phyloP scores from a whole-genome alignment of 2,797 vertebrate genomes.

The Esox masquinongy region DNA sequence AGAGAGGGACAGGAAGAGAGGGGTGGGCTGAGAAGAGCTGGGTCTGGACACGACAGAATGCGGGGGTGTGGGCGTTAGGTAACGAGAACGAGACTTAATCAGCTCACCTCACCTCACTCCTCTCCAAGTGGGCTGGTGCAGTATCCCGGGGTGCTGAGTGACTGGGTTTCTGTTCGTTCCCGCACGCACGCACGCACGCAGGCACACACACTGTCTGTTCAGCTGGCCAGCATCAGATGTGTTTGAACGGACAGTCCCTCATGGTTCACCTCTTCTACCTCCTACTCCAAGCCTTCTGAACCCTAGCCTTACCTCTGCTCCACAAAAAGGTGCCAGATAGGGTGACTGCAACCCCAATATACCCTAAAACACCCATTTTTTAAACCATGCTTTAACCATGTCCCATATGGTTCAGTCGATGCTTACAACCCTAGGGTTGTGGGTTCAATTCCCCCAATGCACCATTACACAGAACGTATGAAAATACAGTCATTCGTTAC shows the following conservation, averaged over 20 bases:
- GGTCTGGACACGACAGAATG: constrained; percentile 1
- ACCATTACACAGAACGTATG: too few species aligned
- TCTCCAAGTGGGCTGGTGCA: constrained; percentile 18
- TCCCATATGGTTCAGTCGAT: too few species aligned
- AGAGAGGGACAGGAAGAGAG: neutral
- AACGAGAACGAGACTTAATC: constrained; percentile 66
- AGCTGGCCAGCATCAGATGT: constrained; percentile 35
- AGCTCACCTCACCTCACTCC: constrained; percentile 64
- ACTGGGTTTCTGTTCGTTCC: constrained; percentile 15
- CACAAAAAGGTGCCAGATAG: neutral
- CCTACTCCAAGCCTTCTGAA: neutral
- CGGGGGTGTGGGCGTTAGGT: constrained; percentile 40
- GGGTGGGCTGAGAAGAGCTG: neutral
- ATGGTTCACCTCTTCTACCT: constrained; percentile 25
- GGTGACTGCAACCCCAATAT: neutral
- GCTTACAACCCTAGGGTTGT: too few species aligned
- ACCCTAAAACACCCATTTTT: too few species aligned
- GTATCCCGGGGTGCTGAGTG: constrained; percentile 50
- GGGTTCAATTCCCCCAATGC: too few species aligned
- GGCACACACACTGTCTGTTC: constrained; percentile 57
- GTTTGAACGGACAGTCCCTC: neutral
- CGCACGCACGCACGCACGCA: constrained; percentile 32
- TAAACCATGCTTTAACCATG: neutral
- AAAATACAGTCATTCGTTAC: too few species aligned
- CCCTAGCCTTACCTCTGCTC: neutral